These are phyloP conservation scores for Rhynchotus rufescens DNA, from an alignment of 2,797 vertebrate species.

Conservation along the genomic window DNA sequence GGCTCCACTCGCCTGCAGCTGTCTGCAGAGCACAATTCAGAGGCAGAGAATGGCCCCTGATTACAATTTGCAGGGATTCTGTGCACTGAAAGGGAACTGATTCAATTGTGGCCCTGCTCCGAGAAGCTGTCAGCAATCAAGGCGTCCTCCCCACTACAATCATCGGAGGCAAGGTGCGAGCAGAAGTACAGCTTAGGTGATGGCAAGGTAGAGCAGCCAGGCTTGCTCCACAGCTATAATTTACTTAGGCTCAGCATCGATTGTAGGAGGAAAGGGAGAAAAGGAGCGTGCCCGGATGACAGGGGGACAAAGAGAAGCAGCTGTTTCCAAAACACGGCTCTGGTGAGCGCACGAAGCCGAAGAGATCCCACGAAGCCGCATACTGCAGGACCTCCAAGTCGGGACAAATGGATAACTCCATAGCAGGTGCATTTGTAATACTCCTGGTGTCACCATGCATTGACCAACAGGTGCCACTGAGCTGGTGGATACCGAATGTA, in stretches of 20 bases:
- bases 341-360: rapidly evolving
- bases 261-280: background rate
- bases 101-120: conserved; percentile 72
- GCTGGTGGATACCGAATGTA: background rate
- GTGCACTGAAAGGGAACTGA: conserved; percentile 76
- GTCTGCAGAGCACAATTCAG: conserved; percentile 25
- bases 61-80: conserved; percentile 79
- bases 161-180: background rate
- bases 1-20: conserved; percentile 6
- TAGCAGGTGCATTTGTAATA: background rate
- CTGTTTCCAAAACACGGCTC: background rate
- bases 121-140: conserved; percentile 78
- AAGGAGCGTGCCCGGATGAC: background rate
- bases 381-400: rapidly evolving
- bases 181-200: background rate
- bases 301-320: rapidly evolving
- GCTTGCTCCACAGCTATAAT: background rate
- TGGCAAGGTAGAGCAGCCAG: background rate
- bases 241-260: background rate
- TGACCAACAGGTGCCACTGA: background rate
- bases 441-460: rapidly evolving
- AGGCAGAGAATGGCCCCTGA: conserved; percentile 71
- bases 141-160: conserved; percentile 34
- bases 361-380: rapidly evolving
- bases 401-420: background rate